Conservation (phyloP, 2,113 vertebrate species). For the Pionites leucogaster region DNA sequence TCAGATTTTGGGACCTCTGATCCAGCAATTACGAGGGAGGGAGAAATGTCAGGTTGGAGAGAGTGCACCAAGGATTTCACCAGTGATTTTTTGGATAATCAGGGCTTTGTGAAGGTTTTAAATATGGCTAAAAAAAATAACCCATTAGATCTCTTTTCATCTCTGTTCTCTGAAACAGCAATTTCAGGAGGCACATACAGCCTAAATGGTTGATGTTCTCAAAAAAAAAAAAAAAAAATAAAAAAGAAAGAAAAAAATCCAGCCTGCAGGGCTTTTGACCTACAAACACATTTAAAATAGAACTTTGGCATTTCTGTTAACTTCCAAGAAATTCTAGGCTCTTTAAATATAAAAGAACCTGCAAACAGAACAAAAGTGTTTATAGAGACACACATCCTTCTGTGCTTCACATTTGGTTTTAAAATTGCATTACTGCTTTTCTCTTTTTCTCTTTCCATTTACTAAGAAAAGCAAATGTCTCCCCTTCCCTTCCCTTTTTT, state of each 20-base stretch:
- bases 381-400: not conserved
- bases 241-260: not conserved
- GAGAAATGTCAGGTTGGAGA: accelerated
- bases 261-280: accelerated
- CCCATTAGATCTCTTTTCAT: not conserved
- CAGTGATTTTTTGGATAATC: not conserved
- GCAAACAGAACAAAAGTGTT: not conserved
- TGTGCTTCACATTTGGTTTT: not conserved
- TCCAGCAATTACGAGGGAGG: not conserved
- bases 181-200: not conserved
- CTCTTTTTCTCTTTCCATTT: not conserved
- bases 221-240: not conserved
- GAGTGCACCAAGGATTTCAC: not conserved
- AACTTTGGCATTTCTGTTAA: not conserved
- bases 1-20: not conserved
- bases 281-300: not conserved
- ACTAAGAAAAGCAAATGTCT: not conserved
- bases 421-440: not conserved
- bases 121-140: not conserved
- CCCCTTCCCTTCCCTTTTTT: not conserved
- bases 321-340: not conserved
- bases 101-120: not conserved
- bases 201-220: not conserved
- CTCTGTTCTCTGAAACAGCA: not conserved
- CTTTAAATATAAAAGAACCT: not conserved